Evolutionary conservation across 2,797 vertebrate species (phyloP), one percentile per base, ranked within the genome.

Genomic region (Hydrophis major): DNA sequence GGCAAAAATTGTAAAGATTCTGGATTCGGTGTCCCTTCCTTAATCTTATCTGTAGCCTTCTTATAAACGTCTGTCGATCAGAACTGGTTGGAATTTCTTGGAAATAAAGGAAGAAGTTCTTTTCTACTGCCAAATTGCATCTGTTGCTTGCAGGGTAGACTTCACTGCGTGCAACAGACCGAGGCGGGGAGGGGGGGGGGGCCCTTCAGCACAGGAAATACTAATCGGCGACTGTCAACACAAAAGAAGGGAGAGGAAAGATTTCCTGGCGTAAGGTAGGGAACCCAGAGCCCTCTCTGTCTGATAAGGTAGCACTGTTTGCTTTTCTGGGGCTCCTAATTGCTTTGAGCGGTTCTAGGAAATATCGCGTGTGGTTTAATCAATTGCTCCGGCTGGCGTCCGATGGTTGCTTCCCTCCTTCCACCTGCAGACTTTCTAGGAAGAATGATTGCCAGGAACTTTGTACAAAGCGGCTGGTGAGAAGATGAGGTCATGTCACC

Each of bases 401-500:
- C 93, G 89, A 50, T 32, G 47, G 74, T 14, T 90, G 78, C 78
- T 93, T 74, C 69, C 95, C 88, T 47, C 86, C 27, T 90, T 95
- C 91, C 91, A 10, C 88, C 93, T 95, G 97, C 97, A 96, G 97
- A 96, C 96, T 96, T 95, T 96, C n/a, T 94, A 94, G 94, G 96
- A 97, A 97, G 94, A 92, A 93, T 96, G 96, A 96, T 96, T 96
- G 96, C 96, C 92, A 94, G 93, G 94, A 95, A 95, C 97, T 95
- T 93, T 94, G 95, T 94, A 97, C 97, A 94, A 97, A 97, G 97
- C 97, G 97, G 97, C 97, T 97, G 96, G 96, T 96, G 95, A 96
- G 97, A 97, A 97, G 97, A 97, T 97, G 97, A 97, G 97, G 97
- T 96, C 97, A 97, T 97, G 97, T 97, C 96, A 96, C 95, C 97